Base-by-base conservation (phyloP, 2,888 invertebrate genomes). In the Myopa tessellatipennis region DNA sequence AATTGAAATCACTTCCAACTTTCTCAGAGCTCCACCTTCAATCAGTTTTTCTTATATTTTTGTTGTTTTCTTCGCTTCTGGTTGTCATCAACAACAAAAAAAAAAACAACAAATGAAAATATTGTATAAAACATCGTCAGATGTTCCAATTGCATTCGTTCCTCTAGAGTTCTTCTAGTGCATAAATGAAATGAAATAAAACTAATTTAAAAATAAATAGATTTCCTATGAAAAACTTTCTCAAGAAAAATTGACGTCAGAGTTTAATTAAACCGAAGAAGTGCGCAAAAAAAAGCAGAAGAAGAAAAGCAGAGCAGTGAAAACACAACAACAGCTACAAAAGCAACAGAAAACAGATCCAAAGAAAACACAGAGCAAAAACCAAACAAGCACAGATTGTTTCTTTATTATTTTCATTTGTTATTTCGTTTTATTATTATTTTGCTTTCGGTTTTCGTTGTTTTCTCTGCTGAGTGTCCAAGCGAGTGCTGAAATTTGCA, bases 201-300 rank as follows among this genome's bases (percentile, higher is more conserved):
- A n/a, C 2, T 26, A 61, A 69, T 52, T 45, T 69, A 69, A 69
- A 69, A 69, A 69, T 40, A 69, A 69, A 18, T 69, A 26, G 5
- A 69, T 69, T 50, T 50, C 26, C 1, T 50, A 69, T 69, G 50
- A 6, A 72, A 58, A 72, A 72, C 72, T 72, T 72, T 72, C 60
- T 60, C 60, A 72, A 60, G 36, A 38, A n/a, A 73, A 73, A 63
- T 73, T 63, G 73, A 73, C 73, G 63, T 73, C 73, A 73, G 63
- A 61, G 45, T 73, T 73, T 45, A 73, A 61, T 18, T 73, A 50
- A 45, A 50, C n/a, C 14, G 45, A 61, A 45, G 38, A 73, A 26
- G 50, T 45, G 73, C 61, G 50, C 73, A 63, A 63, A 45, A 50
- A 60, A 58, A 2, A 4, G 36, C 16, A 60, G 7, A 34, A 60